Percentiles rank a stretch among this genome's conserved stretches.
phyloP scores from a whole-genome alignment of 2,797 vertebrate species.

The Dallia pectoralis region DNA sequence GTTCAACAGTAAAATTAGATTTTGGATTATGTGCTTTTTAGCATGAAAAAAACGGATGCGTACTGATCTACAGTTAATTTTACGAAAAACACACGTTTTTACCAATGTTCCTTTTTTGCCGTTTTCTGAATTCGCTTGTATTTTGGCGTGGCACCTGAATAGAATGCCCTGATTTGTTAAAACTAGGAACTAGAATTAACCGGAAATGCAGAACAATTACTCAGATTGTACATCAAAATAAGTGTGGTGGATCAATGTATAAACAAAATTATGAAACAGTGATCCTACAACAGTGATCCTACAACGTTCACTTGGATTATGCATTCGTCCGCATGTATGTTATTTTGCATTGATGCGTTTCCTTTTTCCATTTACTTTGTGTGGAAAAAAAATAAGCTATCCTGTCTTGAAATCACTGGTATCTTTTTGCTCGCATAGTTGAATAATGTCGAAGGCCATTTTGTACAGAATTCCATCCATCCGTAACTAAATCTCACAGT shows the following conservation, averaged over 20 bases:
- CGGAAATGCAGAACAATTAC: slow-evolving; percentile 21
- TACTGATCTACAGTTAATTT: slow-evolving; percentile 28
- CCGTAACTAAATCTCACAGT: neutral
- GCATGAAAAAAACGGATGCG: neutral
- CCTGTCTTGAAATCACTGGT: slow-evolving; percentile 52
- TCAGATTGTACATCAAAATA: slow-evolving; percentile 50
- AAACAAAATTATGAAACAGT: slow-evolving; percentile 11
- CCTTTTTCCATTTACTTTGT: slow-evolving; percentile 34
- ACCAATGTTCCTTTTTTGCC: slow-evolving; percentile 6
- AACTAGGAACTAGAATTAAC: slow-evolving; percentile 28
- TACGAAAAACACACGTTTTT: slow-evolving; percentile 18
- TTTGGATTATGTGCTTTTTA: slow-evolving; percentile 2
- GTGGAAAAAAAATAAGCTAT: slow-evolving; percentile 63
- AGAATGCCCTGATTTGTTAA: slow-evolving; percentile 40
- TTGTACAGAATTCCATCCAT: slow-evolving; percentile 15
- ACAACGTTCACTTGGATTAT: slow-evolving; percentile 29
- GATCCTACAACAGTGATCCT: slow-evolving; percentile 42
- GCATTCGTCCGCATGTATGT: slow-evolving; percentile 39
- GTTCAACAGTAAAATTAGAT: slow-evolving; percentile 35
- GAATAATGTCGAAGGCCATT: slow-evolving; percentile 33
- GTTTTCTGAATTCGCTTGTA: slow-evolving; percentile 18
- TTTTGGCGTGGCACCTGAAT: slow-evolving; percentile 29
- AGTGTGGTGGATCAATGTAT: slow-evolving; percentile 22
- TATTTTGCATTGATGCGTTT: slow-evolving; percentile 32
- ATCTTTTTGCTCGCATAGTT: slow-evolving; percentile 49